These are phyloP conservation scores for Hylia prasina DNA, from an alignment of 2,113 vertebrate genomes.

Conservation along the genomic window DNA sequence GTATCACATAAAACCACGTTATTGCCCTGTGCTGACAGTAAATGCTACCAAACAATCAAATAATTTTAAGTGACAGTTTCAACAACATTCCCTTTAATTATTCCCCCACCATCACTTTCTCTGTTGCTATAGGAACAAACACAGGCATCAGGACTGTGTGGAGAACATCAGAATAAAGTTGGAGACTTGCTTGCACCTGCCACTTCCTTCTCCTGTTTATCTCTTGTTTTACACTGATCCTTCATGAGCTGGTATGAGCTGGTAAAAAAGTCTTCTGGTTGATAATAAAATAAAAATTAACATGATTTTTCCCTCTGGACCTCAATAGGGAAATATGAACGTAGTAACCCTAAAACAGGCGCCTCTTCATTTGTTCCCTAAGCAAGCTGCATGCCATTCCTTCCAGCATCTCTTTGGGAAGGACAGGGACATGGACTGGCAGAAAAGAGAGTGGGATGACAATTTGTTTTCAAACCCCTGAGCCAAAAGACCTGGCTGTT, in stretches of 20 bases:
- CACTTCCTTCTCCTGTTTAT: neutral
- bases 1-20: neutral
- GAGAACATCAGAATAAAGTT: neutral
- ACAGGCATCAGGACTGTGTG: neutral
- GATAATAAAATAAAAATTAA: neutral
- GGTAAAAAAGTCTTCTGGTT: neutral
- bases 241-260: neutral
- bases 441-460: neutral
- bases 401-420: neutral
- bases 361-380: neutral
- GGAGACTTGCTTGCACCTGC: neutral
- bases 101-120: constrained; percentile 30
- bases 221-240: neutral
- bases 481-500: neutral
- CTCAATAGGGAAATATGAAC: neutral
- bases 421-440: neutral
- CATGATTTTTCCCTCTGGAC: neutral
- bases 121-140: constrained; percentile 62
- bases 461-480: neutral
- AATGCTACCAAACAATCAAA: neutral
- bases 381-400: neutral
- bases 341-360: neutral
- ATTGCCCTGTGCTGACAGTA: constrained; percentile 6
- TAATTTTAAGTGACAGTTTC: constrained; percentile 42
- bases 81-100: constrained; percentile 36